Evolutionary conservation across 2,113 vertebrate species (phyloP), one percentile per base, ranked within the genome.

Genomic region (Prinia subflava): DNA sequence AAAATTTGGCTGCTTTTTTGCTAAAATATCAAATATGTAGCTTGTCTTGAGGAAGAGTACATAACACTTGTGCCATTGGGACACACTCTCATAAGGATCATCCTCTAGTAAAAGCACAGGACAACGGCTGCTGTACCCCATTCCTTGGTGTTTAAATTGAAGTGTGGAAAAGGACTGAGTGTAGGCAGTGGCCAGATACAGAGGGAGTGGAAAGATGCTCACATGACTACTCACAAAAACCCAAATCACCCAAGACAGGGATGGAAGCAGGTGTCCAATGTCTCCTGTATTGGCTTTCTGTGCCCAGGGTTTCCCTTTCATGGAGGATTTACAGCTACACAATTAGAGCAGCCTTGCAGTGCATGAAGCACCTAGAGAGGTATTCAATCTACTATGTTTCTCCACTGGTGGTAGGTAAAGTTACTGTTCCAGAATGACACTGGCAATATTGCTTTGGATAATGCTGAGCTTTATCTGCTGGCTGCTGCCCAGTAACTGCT

Each of bases 341-440:
- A 93, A 71, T 90, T 94, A 92, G 60, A 93, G 83, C 71, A 82
- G 37, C 53, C 86, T 94, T 96, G 76, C 83, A 89, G 88, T 64
- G 52, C 64, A 37, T 75, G 90, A 87, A 96, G 89, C 87, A 87
- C 42, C 74, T 74, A 73, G 64, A 81, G 63, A 77, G 71, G 55
- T 74, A 74, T 92, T 93, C 82, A 75, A 5, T 90, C 44, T 62
- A 37, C 85, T 75, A 12, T 84, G 65, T 86, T 93, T 92, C 80
- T 87, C 83, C 68, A 3, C 39, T 89, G 83, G 52, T 83, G 85
- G 73, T 75, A 81, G 76, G 81, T 83, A 75, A 89, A 90, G 90
- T 75, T 90, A 85, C 63, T 69, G 78, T 94, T 95, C 79, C 88
- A 94, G 93, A 88, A 83, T 89, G 93, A 79, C 70, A 74, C 63